Evolutionary conservation across 2,888 invertebrate genomes (phyloP).

Genomic region (Phasia obesa): DNA sequence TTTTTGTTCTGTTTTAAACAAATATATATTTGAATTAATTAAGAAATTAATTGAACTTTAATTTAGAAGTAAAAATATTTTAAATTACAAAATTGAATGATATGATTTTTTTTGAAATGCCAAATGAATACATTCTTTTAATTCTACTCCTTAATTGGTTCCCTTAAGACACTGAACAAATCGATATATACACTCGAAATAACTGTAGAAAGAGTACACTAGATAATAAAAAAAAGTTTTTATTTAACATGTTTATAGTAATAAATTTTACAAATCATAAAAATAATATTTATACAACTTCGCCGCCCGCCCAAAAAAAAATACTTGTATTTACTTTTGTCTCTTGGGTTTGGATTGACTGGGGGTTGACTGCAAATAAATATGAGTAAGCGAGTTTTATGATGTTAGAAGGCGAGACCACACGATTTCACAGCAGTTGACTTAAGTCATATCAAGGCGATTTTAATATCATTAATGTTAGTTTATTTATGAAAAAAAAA

Average conservation of each 20-base stretch:
- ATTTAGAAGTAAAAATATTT: too few relatives aligned
- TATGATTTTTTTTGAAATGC: too few relatives aligned
- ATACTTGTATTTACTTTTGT: conserved; percentile 4
- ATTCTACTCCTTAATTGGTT: not conserved
- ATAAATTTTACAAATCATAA: conserved; percentile 45
- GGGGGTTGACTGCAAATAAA: not conserved
- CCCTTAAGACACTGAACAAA: conserved; percentile 28
- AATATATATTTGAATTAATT: too few relatives aligned
- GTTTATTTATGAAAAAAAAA: conserved; percentile 8
- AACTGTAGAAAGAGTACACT: conserved; percentile 1
- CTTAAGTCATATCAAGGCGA: conserved; percentile 25
- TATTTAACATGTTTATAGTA: conserved; percentile 63
- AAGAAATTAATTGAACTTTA: too few relatives aligned
- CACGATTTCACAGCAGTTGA: not conserved
- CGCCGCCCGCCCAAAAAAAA: not conserved
- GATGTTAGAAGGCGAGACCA: conserved; percentile 6
- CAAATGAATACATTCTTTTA: conserved; percentile 43
- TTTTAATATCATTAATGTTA: conserved; percentile 26
- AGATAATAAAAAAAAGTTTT: conserved; percentile 49
- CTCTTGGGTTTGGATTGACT: conserved; percentile 14
- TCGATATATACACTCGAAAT: conserved; percentile 38
- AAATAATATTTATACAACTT: conserved; percentile 32
- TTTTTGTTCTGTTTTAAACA: too few relatives aligned
- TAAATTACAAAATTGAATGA: too few relatives aligned
- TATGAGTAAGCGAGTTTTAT: conserved; percentile 15